phyloP scores from a whole-genome alignment of 2,113 vertebrate species.

The Physeter macrocephalus region DNA sequence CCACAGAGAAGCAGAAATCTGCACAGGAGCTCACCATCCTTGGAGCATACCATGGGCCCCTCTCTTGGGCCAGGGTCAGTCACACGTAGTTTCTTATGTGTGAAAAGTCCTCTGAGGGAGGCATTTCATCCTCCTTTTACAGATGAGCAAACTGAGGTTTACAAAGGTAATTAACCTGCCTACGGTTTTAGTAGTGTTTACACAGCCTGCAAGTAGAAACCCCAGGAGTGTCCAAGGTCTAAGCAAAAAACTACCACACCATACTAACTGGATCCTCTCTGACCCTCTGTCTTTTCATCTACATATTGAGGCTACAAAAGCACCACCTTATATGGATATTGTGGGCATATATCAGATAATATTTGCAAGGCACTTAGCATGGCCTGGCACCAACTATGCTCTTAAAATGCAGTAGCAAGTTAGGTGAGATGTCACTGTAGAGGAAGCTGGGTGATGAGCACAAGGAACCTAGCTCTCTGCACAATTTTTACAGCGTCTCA shows the following conservation, averaged over 20 bases:
- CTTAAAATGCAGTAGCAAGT: background rate
- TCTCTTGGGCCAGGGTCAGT: background rate
- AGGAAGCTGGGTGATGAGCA: background rate
- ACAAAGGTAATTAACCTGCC: background rate
- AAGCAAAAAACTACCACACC: background rate
- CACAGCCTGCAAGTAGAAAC: background rate
- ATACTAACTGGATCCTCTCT: background rate
- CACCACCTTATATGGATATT: too few relatives aligned
- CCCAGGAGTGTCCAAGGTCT: background rate
- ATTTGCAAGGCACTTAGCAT: background rate
- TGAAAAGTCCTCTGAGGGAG: background rate
- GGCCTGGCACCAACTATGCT: background rate
- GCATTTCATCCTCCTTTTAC: background rate
- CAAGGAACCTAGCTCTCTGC: background rate
- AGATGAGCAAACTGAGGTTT: background rate
- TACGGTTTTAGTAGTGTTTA: background rate
- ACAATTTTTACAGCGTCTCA: background rate
- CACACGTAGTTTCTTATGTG: background rate
- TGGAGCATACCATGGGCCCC: accelerated
- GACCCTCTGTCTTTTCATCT: background rate
- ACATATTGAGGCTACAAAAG: background rate
- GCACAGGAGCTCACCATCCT: background rate
- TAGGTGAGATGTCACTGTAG: background rate
- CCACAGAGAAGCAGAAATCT: background rate
- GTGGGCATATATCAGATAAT: background rate